phyloP scores from a whole-genome alignment of 2,888 invertebrate genomes.

The Dione juno region DNA sequence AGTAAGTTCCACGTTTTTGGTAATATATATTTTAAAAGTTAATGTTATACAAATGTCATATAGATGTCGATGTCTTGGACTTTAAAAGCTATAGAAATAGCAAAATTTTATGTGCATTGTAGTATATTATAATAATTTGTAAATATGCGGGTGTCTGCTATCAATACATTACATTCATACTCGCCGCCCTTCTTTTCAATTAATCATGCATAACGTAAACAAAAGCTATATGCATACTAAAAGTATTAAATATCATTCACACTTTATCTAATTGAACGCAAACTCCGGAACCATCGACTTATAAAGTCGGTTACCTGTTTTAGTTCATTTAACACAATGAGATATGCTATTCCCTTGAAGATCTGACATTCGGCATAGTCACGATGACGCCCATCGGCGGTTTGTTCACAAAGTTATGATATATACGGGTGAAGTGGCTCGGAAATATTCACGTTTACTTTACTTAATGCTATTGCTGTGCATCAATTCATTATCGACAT shows the following conservation, averaged over 20 bases:
- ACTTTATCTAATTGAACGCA: slow-evolving; percentile 29
- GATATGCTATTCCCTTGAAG: slow-evolving; percentile 51
- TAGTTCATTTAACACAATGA: slow-evolving; percentile 54
- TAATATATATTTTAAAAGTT: no score
- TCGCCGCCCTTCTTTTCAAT: background rate
- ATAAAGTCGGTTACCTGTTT: slow-evolving; percentile 51
- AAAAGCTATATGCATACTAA: slow-evolving; percentile 3
- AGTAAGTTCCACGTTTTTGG: no score
- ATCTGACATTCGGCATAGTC: slow-evolving; percentile 58
- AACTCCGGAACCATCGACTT: slow-evolving; percentile 38
- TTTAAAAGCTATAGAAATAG: no score
- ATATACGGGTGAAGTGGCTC: slow-evolving; percentile 70
- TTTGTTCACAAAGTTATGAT: slow-evolving; percentile 70
- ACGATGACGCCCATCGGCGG: slow-evolving; percentile 63
- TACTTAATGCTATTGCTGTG: slow-evolving; percentile 68
- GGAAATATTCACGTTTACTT: slow-evolving; percentile 56
- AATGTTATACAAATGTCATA: no score
- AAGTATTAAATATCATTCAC: background rate
- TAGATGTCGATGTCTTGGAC: no score
- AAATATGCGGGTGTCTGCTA: background rate
- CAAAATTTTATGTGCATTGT: no score
- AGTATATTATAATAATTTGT: background rate
- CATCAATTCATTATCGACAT: slow-evolving; percentile 57
- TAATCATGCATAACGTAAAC: background rate
- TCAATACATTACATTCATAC: background rate